Conservation (phyloP, 2,797 vertebrate species). For the Tauraco hartlaubi region DNA sequence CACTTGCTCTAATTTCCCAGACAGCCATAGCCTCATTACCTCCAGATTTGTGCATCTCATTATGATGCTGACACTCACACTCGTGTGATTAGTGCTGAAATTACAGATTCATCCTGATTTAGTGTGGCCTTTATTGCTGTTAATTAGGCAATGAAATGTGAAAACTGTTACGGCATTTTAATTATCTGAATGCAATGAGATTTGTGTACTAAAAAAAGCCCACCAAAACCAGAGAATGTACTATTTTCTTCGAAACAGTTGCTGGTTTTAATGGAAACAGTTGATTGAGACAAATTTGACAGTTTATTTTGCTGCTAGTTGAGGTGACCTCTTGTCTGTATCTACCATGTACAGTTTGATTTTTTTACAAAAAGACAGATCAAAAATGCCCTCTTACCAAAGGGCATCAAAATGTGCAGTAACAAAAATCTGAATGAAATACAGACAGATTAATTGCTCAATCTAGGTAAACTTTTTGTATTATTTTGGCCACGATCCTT, state of each 20-base stretch:
- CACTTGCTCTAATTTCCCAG: conserved; percentile 61
- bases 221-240: neutral
- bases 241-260: neutral
- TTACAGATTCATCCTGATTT: conserved; percentile 75
- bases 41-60: conserved; percentile 75
- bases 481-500: neutral
- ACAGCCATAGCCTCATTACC: conserved; percentile 73
- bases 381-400: neutral
- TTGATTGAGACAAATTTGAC: neutral
- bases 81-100: conserved; percentile 70
- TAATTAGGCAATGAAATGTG: conserved; percentile 78
- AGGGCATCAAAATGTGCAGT: neutral
- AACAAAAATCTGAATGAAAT: neutral
- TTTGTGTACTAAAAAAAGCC: conserved; percentile 37
- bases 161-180: conserved; percentile 73
- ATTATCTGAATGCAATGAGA: conserved; percentile 69
- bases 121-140: conserved; percentile 76
- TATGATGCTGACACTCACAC: conserved; percentile 68
- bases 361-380: neutral
- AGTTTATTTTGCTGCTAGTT: neutral
- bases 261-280: conserved; percentile 1
- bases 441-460: neutral
- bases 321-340: neutral
- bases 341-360: neutral
- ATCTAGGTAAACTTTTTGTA: neutral